Conservation (phyloP, 1,140 invertebrate genomes). For the Solenopsis fugax region DNA sequence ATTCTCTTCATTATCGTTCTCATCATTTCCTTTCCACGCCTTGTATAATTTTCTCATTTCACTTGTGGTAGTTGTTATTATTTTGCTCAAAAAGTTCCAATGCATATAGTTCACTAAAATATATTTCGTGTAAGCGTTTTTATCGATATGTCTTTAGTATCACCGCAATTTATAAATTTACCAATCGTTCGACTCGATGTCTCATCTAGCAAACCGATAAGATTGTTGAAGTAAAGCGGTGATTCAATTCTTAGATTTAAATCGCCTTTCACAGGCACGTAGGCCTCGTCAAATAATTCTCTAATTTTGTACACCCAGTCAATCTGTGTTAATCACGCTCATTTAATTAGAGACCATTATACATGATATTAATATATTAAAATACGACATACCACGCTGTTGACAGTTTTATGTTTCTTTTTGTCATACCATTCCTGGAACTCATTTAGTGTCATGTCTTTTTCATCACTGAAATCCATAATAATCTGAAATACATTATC, state of each 20-base stretch:
- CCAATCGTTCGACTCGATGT: constrained; percentile 63
- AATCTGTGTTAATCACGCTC: constrained; percentile 37
- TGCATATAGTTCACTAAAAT: constrained; percentile 75
- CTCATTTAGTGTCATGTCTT: not conserved
- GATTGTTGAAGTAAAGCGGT: constrained; percentile 10
- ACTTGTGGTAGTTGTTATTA: constrained; percentile 62
- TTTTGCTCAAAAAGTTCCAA: constrained; percentile 70
- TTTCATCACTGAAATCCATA: fast-evolving
- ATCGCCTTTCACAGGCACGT: not conserved
- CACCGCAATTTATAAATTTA: not conserved
- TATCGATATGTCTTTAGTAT: not conserved
- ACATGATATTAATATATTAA: not conserved
- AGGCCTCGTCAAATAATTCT: not conserved
- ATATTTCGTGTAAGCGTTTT: not conserved
- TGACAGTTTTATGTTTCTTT: not conserved
- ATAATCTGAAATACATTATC: constrained; percentile 34
- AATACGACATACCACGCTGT: constrained; percentile 43
- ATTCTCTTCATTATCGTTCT: not conserved
- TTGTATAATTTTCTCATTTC: constrained; percentile 58
- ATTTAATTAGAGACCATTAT: not conserved
- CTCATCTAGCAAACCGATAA: constrained; percentile 36
- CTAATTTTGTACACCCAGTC: constrained; percentile 52
- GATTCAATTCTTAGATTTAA: not conserved
- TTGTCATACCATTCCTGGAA: constrained; percentile 44
- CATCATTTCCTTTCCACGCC: not conserved